Percentiles rank a stretch among this genome's conserved stretches.
These are phyloP conservation scores for Rafetus swinhoei DNA, from an alignment of 2,113 vertebrate species.

Conservation along the genomic window DNA sequence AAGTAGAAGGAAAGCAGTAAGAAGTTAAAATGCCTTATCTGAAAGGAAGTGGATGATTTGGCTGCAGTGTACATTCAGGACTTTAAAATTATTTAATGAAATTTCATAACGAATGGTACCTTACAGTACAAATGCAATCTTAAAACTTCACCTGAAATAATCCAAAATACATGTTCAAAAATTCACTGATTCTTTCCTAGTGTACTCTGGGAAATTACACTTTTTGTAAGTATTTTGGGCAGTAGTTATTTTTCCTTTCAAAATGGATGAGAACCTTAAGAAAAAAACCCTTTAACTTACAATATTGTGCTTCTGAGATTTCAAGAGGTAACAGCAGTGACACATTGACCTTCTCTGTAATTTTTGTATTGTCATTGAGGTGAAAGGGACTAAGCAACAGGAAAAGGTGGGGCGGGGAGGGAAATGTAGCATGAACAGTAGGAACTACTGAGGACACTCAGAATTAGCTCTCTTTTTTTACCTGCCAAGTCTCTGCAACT, in stretches of 20 bases:
- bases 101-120: background rate
- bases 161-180: fast-evolving
- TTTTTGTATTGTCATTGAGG: background rate
- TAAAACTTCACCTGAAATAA: background rate
- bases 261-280: background rate
- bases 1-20: conserved; percentile 6
- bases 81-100: fast-evolving
- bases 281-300: background rate
- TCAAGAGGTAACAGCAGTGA: background rate
- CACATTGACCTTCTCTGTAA: background rate
- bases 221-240: background rate
- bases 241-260: background rate
- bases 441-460: background rate
- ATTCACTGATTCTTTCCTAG: background rate
- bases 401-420: background rate
- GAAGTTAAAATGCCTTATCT: background rate
- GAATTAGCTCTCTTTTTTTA: background rate
- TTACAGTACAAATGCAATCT: fast-evolving
- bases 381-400: background rate
- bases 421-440: background rate
- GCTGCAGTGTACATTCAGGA: background rate
- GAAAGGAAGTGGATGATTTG: background rate
- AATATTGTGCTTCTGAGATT: background rate
- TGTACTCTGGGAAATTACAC: background rate
- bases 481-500: background rate